Evolutionary conservation across 2,113 vertebrate species (phyloP).

Genomic region (Anarrhichthys ocellatus): DNA sequence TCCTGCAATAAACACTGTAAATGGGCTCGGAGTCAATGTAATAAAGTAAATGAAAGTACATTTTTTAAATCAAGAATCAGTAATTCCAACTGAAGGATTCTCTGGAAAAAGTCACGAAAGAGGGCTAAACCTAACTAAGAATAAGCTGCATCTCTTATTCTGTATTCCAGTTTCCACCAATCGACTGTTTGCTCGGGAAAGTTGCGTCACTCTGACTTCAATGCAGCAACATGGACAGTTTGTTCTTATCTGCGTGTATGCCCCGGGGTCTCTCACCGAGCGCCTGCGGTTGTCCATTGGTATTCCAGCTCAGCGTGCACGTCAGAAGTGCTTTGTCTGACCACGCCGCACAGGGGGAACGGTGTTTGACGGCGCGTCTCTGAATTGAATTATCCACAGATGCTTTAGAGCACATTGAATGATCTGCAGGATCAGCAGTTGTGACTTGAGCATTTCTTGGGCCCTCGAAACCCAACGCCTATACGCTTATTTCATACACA

Average conservation of each 20-base stretch:
- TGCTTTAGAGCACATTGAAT: conserved; percentile 75
- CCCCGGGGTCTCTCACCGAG: conserved; percentile 34
- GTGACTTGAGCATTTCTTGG: conserved; percentile 49
- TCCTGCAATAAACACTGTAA: not conserved
- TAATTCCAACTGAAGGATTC: not conserved
- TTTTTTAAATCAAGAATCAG: not conserved
- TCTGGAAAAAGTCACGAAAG: not conserved
- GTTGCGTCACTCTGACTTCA: conserved; percentile 26
- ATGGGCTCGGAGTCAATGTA: not conserved
- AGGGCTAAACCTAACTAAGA: too few species aligned
- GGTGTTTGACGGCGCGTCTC: conserved; percentile 73
- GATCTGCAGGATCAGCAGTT: conserved; percentile 59
- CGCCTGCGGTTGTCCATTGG: conserved; percentile 69
- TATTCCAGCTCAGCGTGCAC: conserved; percentile 69
- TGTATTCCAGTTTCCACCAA: not conserved
- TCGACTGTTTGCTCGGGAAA: conserved; percentile 8
- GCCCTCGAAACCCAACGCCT: conserved; percentile 5
- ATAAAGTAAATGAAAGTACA: too few species aligned
- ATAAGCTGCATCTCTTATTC: not conserved
- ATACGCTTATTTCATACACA: not conserved
- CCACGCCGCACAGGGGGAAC: conserved; percentile 56
- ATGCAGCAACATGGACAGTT: conserved; percentile 24
- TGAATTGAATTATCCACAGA: conserved; percentile 78
- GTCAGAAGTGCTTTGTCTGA: conserved; percentile 76
- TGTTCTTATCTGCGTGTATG: conserved; percentile 38